Evolutionary conservation across 2,113 vertebrate species (phyloP).

Genomic region (Corythaeola cristata): DNA sequence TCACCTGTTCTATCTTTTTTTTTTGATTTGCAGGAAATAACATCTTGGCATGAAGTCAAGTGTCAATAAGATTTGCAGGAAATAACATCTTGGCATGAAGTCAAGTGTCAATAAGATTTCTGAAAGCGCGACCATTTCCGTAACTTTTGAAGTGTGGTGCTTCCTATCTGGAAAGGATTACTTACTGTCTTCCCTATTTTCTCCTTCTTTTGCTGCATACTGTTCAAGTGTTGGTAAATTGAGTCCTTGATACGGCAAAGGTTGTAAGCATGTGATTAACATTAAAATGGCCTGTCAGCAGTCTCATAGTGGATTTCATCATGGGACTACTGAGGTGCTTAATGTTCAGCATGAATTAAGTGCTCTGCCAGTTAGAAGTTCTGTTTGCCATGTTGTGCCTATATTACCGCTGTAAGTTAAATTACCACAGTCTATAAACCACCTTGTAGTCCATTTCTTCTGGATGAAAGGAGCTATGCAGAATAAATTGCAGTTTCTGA

Average conservation of each 20-base stretch:
- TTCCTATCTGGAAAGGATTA: neutral
- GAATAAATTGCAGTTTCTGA: conserved; percentile 41
- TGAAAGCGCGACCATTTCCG: neutral
- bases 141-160: neutral
- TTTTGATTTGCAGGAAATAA: neutral
- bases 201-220: neutral
- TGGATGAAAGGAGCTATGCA: conserved; percentile 43
- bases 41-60: neutral
- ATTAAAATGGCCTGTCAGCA: conserved; percentile 23
- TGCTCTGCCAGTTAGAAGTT: conserved; percentile 18
- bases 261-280: conserved; percentile 20
- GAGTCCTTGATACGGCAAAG: neutral
- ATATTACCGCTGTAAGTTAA: conserved; percentile 21
- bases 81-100: neutral
- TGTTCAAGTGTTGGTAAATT: neutral
- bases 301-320: conserved; percentile 12
- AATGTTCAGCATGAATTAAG: conserved; percentile 50
- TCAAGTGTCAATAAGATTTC: neutral
- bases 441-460: conserved; percentile 52
- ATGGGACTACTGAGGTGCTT: conserved; percentile 34
- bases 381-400: conserved; percentile 50
- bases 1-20: neutral
- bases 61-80: neutral
- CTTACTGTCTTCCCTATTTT: neutral
- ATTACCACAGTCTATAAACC: conserved; percentile 50